phyloP scores from a whole-genome alignment of 2,113 vertebrate genomes.

The Zosterops lateralis region DNA sequence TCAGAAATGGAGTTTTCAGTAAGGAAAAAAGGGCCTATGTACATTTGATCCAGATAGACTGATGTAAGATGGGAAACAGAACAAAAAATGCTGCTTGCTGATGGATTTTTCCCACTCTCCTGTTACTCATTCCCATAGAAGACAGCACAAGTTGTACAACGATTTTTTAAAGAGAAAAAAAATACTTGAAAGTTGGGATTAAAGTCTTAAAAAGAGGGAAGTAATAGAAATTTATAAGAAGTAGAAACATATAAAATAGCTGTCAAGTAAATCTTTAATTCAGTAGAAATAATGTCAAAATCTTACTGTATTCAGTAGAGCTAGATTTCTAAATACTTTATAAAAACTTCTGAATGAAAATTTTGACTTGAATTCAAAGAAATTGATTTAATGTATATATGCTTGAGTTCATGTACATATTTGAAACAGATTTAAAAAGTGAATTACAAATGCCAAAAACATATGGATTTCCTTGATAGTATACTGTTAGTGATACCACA shows the following conservation, averaged over 20 bases:
- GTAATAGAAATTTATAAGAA: background rate
- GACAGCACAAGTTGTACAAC: background rate
- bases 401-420: background rate
- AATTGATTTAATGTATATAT: background rate
- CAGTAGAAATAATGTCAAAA: background rate
- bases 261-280: background rate
- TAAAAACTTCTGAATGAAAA: background rate
- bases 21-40: background rate
- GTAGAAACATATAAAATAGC: background rate
- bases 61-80: background rate
- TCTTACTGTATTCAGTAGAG: background rate
- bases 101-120: background rate
- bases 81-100: rapidly evolving
- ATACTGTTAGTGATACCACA: background rate
- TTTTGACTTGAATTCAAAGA: background rate
- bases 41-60: background rate
- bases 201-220: background rate
- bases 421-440: background rate
- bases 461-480: background rate
- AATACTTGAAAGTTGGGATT: background rate
- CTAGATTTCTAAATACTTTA: background rate
- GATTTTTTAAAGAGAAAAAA: background rate
- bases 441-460: background rate
- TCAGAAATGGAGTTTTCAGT: background rate
- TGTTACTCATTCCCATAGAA: background rate